Percentiles rank a stretch among this genome's conserved stretches.
phyloP scores from a whole-genome alignment of 2,888 invertebrate genomes.

The Eristalis arbustorum region DNA sequence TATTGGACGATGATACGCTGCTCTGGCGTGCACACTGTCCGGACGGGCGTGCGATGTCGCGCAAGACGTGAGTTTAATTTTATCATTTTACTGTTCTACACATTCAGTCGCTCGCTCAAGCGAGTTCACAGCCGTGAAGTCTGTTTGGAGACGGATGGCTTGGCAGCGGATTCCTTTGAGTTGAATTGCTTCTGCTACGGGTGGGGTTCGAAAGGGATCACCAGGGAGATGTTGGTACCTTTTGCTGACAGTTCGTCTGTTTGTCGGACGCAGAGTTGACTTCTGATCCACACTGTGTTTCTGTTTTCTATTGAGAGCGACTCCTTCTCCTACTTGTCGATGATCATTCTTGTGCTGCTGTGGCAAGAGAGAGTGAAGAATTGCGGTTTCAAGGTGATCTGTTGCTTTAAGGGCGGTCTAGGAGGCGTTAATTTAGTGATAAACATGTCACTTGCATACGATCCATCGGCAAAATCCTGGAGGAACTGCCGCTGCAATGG shows the following conservation, averaged over 20 bases:
- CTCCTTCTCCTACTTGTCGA: no score
- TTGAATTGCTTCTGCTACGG: neutral
- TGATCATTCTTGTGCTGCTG: no score
- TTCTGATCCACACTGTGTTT: no score
- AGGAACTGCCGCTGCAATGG: no score
- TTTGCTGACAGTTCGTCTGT: neutral
- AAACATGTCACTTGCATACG: no score
- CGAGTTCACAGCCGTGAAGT: neutral
- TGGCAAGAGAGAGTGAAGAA: no score
- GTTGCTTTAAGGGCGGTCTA: no score
- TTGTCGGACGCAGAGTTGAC: neutral
- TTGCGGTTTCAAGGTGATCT: no score
- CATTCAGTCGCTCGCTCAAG: neutral
- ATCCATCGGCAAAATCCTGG: no score
- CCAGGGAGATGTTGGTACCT: neutral
- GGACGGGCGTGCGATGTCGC: neutral
- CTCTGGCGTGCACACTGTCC: neutral
- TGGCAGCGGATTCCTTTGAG: neutral
- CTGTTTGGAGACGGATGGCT: neutral
- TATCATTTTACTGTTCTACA: neutral
- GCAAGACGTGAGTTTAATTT: neutral
- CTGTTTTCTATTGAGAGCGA: no score
- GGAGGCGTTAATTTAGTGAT: no score
- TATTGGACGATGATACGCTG: slow-evolving; percentile 39
- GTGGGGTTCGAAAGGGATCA: neutral